These are phyloP conservation scores for Paracyclopina nana DNA, from an alignment of 1,140 invertebrate species.

Conservation along the genomic window DNA sequence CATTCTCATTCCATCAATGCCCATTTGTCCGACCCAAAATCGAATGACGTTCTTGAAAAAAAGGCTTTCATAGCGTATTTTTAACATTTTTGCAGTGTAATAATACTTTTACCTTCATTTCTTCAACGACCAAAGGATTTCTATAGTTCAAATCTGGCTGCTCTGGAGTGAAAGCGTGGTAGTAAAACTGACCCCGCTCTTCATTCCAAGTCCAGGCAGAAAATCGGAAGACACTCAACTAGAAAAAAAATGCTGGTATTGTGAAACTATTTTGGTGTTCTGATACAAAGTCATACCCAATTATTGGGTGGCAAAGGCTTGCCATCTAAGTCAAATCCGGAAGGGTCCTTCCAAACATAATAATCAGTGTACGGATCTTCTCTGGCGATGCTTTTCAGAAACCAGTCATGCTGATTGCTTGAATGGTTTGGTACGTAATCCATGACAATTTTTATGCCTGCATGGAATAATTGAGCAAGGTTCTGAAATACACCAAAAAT, in stretches of 20 bases:
- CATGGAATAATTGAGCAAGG: neutral
- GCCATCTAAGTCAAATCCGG: constrained; percentile 28
- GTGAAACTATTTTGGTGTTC: neutral
- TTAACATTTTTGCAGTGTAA: neutral
- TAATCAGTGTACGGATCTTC: constrained; percentile 44
- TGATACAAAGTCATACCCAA: constrained; percentile 36
- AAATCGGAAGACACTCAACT: constrained; percentile 42
- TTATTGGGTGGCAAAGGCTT: constrained; percentile 43
- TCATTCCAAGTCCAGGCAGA: constrained; percentile 47
- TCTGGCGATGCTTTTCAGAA: constrained; percentile 37
- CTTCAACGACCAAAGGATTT: constrained; percentile 35
- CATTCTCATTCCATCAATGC: constrained; percentile 52
- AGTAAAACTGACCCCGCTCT: constrained; percentile 43
- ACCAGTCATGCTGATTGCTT: constrained; percentile 56
- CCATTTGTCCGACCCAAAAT: constrained; percentile 48
- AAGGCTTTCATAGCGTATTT: neutral
- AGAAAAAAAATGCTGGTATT: constrained; percentile 16
- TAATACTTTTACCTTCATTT: constrained; percentile 17
- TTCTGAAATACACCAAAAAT: neutral
- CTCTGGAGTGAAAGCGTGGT: constrained; percentile 43
- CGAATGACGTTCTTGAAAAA: constrained; percentile 42
- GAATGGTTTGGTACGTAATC: constrained; percentile 70
- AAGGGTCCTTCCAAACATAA: constrained; percentile 43
- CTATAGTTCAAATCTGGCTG: constrained; percentile 55
- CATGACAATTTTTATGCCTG: constrained; percentile 48